Evolutionary conservation across 2,113 vertebrate genomes (phyloP), one percentile per base, ranked within the genome.

Genomic region (Acrocephalus kingi): DNA sequence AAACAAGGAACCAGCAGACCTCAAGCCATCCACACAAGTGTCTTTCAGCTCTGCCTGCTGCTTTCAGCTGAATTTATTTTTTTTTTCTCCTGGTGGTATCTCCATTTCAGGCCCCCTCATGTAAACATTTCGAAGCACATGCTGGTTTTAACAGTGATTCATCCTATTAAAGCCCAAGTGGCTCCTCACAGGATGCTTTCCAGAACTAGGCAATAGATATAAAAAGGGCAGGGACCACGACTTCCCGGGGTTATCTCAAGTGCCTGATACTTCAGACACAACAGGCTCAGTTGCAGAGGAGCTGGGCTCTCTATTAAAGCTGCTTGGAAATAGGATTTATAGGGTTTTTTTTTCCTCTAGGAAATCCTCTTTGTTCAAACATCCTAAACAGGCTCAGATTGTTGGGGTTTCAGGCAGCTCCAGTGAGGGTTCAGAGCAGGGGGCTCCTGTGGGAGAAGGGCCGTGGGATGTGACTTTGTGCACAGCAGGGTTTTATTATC

Each of bases 81-180:
- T 56, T 56, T 41, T 17, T 33, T 15, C 22, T 28, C n/a, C 10
- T 39, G 2, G 1, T 13, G 39, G 56, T 90, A 92, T 96, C 89
- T 94, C 86, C 64, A 31, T 78, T 90, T 71, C 84, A 87, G 93
- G 89, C 64, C 84, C 68, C 27, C 56, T 96, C 90, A 22, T 49
- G 64, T 94, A 97, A 96, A 96, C 93, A 96, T 68, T 45, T 87
- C 30, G 64, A 81, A 97, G 94, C 95, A 87, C 89, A 89, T 52
- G 86, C 82, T 92, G 91, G 64, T 51, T 94, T 93, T 48, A 90
- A 59, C 94, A 81, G 19, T 81, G 91, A 95, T 94, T 92, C 94
- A 94, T 92, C 80, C 95, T 81, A 95, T 91, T 96, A 90, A 95
- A 97, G 94, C 84, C 89, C 67, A 96, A 97, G 95, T 94, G 91